These are phyloP conservation scores for Heliothis peltigera DNA, from an alignment of 2,888 invertebrate genomes.

Conservation along the genomic window DNA sequence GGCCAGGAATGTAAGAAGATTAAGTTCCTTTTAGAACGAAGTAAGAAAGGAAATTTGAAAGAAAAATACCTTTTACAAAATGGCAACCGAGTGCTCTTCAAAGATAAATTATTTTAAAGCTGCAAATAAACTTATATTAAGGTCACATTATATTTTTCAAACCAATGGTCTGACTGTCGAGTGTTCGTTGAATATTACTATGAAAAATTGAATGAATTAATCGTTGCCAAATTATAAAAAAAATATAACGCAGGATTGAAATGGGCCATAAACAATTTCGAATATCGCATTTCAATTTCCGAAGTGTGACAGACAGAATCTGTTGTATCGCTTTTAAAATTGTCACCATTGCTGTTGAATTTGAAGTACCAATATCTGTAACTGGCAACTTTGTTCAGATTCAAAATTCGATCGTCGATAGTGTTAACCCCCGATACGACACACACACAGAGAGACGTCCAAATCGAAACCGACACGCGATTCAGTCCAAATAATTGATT, in stretches of 20 bases:
- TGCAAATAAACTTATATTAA: too few species aligned
- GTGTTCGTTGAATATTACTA: conserved; percentile 12
- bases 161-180: conserved; percentile 43
- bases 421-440: too few species aligned
- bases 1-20: conserved; percentile 37
- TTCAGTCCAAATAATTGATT: conserved; percentile 21
- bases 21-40: conserved; percentile 19
- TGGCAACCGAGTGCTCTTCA: not conserved
- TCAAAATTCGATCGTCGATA: too few species aligned
- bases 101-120: too few species aligned
- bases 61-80: conserved; percentile 12
- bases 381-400: too few species aligned
- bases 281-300: not conserved
- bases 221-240: conserved; percentile 9
- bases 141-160: too few species aligned
- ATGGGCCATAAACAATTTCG: not conserved
- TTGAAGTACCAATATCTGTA: too few species aligned
- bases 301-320: too few species aligned
- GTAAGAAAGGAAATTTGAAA: conserved; percentile 15
- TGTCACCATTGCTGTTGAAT: too few species aligned
- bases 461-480: conserved; percentile 4
- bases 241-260: conserved; percentile 5
- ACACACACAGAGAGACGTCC: not conserved
- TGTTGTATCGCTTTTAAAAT: too few species aligned
- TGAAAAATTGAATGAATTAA: conserved; percentile 29